phyloP scores from a whole-genome alignment of 2,113 vertebrate species.

The Mola mola region DNA sequence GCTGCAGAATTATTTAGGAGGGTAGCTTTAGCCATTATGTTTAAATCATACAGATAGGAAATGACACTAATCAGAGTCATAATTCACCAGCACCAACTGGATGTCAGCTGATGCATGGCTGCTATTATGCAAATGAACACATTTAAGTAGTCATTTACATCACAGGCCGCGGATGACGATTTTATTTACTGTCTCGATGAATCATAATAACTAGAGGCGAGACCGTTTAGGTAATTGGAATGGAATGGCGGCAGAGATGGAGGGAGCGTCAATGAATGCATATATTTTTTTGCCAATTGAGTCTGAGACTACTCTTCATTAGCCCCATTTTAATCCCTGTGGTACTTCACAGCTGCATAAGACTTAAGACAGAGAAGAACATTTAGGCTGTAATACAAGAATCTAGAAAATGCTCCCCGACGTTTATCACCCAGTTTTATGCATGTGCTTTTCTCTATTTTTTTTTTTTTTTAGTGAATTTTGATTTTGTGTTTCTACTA shows the following conservation, averaged over 20 bases:
- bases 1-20: constrained; percentile 36
- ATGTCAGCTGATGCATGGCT: constrained; percentile 52
- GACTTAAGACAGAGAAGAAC: constrained; percentile 11
- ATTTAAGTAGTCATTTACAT: constrained; percentile 61
- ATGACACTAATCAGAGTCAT: constrained; percentile 63
- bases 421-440: not conserved
- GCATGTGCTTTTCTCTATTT: not conserved
- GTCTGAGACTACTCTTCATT: constrained; percentile 56
- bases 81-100: constrained; percentile 49
- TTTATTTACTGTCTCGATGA: constrained; percentile 72
- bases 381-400: constrained; percentile 8
- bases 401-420: too few relatives aligned
- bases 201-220: constrained; percentile 54
- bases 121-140: constrained; percentile 64
- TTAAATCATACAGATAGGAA: constrained; percentile 57
- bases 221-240: constrained; percentile 33
- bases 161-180: constrained; percentile 41
- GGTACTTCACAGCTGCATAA: constrained; percentile 28
- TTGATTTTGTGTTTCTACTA: too few relatives aligned
- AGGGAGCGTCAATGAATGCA: constrained; percentile 52
- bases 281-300: constrained; percentile 48
- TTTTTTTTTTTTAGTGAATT: too few relatives aligned
- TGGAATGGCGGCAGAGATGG: constrained; percentile 34
- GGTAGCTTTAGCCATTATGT: constrained; percentile 36
- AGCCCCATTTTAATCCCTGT: constrained; percentile 50